A percentile compares a stretch with the other conserved stretches of the same genome.
These are phyloP conservation scores for Drosophila grimshawi DNA, from an alignment of 1,140 invertebrate genomes.

Conservation along the genomic window DNA sequence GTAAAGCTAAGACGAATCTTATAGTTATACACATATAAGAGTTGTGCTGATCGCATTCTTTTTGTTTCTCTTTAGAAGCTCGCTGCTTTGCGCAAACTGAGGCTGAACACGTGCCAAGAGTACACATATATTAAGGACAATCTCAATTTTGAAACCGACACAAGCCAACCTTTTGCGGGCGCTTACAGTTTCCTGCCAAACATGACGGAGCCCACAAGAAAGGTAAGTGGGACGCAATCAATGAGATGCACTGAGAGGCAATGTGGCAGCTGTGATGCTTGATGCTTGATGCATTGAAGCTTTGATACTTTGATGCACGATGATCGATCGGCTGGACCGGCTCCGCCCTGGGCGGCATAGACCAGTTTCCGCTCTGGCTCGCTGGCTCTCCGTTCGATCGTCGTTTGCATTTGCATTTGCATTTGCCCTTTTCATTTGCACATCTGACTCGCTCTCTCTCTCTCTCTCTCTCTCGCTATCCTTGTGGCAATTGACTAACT, in stretches of 20 bases:
- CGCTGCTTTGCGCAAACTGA: slow-evolving; percentile 28
- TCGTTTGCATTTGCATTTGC: slow-evolving; percentile 35
- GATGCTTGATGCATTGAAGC: background rate
- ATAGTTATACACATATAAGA: no score
- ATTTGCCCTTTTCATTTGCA: slow-evolving; percentile 45
- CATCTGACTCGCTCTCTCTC: background rate
- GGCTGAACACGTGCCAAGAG: slow-evolving; percentile 44
- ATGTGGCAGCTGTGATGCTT: background rate
- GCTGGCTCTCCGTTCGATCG: background rate
- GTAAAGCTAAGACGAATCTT: no score
- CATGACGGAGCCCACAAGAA: slow-evolving; percentile 61
- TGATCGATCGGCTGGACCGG: slow-evolving; percentile 50
- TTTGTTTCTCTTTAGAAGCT: no score
- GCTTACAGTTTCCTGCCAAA: no score
- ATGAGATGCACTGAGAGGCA: background rate
- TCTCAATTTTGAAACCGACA: no score
- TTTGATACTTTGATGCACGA: background rate
- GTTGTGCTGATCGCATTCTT: no score
- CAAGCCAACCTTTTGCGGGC: no score
- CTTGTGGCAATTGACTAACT: slow-evolving; percentile 3
- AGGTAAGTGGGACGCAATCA: slow-evolving; percentile 53
- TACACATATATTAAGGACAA: slow-evolving; percentile 11
- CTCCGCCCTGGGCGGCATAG: slow-evolving; percentile 70
- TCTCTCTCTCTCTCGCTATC: background rate
- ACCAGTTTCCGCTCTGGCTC: slow-evolving; percentile 54